Conservation (phyloP, 2,888 invertebrate species). For the Celastrina argiolus region DNA sequence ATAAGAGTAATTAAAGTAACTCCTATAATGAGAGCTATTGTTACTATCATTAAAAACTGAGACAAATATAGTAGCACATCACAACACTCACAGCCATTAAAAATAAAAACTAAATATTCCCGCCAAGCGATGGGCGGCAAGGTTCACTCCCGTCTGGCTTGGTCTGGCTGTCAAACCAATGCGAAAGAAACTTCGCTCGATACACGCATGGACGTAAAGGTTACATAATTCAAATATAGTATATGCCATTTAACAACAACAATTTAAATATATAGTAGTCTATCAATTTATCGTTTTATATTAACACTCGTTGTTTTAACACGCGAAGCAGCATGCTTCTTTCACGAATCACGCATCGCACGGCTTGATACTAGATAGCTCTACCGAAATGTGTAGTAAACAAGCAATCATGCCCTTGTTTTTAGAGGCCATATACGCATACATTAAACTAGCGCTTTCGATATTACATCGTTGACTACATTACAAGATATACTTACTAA, state of each 20-base stretch:
- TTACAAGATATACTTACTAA: background rate
- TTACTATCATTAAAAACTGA: slow-evolving; percentile 54
- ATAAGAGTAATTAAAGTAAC: slow-evolving; percentile 49
- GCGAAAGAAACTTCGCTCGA: slow-evolving; percentile 27
- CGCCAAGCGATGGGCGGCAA: slow-evolving; percentile 53
- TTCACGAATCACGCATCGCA: slow-evolving; percentile 37
- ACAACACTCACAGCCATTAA: slow-evolving; percentile 56
- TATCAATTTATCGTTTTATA: slow-evolving; percentile 33
- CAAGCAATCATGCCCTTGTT: slow-evolving; percentile 35
- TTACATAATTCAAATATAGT: slow-evolving; percentile 33
- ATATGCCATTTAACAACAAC: slow-evolving; percentile 26
- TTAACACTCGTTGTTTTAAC: slow-evolving; percentile 26
- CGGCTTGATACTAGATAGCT: slow-evolving; percentile 32
- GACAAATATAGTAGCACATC: slow-evolving; percentile 47
- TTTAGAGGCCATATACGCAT: slow-evolving; percentile 33
- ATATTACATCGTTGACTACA: slow-evolving; percentile 27
- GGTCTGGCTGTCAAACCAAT: slow-evolving; percentile 35
- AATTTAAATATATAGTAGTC: slow-evolving; percentile 29
- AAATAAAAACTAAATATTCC: slow-evolving; percentile 47
- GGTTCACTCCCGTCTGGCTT: slow-evolving; percentile 47
- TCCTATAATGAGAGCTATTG: slow-evolving; percentile 49
- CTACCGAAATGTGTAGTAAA: slow-evolving; percentile 32
- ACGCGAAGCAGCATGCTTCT: slow-evolving; percentile 34
- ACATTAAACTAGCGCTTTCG: slow-evolving; percentile 39
- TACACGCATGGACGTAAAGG: slow-evolving; percentile 30